phyloP scores from a whole-genome alignment of 1,140 invertebrate species.

The Zaprionus tsacasi region DNA sequence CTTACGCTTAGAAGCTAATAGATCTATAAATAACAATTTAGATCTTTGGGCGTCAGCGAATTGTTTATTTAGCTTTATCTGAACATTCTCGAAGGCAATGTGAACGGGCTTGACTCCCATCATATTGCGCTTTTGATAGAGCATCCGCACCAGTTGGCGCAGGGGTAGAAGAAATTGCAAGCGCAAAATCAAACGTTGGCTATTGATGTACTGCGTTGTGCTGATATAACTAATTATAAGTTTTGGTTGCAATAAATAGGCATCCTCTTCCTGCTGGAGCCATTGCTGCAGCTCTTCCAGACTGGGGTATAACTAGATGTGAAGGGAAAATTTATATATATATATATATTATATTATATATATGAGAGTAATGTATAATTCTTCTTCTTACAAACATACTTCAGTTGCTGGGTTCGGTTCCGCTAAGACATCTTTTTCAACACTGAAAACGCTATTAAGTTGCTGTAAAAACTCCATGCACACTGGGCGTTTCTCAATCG shows the following conservation, averaged over 20 bases:
- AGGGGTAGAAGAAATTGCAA: conserved; percentile 24
- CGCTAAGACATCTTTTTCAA: conserved; percentile 14
- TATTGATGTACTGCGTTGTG: conserved; percentile 31
- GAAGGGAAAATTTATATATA: neutral
- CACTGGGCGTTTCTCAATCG: conserved; percentile 21
- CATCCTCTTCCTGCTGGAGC: conserved; percentile 57
- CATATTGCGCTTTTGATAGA: conserved; percentile 12
- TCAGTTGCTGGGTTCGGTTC: conserved; percentile 14
- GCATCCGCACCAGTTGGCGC: conserved; percentile 8
- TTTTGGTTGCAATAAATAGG: neutral
- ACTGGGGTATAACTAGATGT: conserved; percentile 61
- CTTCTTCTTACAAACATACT: neutral
- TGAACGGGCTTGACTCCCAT: neutral
- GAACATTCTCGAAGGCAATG: conserved; percentile 7
- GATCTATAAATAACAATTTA: conserved; percentile 24
- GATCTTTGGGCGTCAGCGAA: conserved; percentile 7
- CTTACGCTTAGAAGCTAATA: conserved; percentile 72
- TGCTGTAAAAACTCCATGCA: conserved; percentile 26
- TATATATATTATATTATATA: too few species aligned
- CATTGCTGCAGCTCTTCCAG: conserved; percentile 35
- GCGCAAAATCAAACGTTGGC: conserved; percentile 24
- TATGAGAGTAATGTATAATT: neutral
- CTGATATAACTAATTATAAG: conserved; percentile 87
- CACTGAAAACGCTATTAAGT: conserved; percentile 19
- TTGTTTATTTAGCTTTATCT: conserved; percentile 29